Base-by-base conservation (phyloP, 37 sponge, comb jelly and placozoan species). In the Diacarnus erythraeanus region DNA sequence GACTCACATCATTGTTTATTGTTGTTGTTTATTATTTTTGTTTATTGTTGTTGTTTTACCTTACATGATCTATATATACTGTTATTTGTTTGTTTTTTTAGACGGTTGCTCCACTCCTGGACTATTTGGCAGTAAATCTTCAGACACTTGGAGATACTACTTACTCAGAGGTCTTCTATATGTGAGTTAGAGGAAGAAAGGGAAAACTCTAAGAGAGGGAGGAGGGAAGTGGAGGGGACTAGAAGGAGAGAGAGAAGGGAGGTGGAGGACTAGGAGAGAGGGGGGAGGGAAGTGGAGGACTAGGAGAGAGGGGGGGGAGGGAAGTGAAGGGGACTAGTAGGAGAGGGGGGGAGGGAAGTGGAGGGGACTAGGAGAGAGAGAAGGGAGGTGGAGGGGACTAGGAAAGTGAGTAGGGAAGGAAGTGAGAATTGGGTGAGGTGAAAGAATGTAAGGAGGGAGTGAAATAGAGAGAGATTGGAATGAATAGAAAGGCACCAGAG, bases 61-160 rank as follows among this genome's bases (percentile, higher is more conserved):
- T 27, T 10, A 31, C 8, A 68, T 38, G 37, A 35, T 3, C 39
- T 30, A n/a, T 68, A 38, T n/a, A n/a, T n/a, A n/a, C n/a, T n/a
- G n/a, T n/a, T n/a, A n/a, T n/a, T n/a, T n/a, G n/a, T 23, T n/a
- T 43, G 51, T 65, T 29, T n/a, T 0, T 70, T 2, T 64, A 86
- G 86, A 47, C 39, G 35, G 5, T 86, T 0, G 40, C 15, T 44
- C 80, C 80, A 3, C 54, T 86, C 59, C 25, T 79, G 64, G 75
- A 79, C 38, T 86, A 86, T 47, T 57, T 86, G 42, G 66, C 74
- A 3, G 42, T 22, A 10, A 86, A 86, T 42, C 74, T 86, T 1
- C 72, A 71, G 75, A 78, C 72, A 1, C 58, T 86, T 12, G 80
- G 86, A 25, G 38, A 63, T 33, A 15, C 22, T 21, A 79, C 79